phyloP scores from a whole-genome alignment of 2,113 vertebrate genomes.

The Entomyzon cyanotis region DNA sequence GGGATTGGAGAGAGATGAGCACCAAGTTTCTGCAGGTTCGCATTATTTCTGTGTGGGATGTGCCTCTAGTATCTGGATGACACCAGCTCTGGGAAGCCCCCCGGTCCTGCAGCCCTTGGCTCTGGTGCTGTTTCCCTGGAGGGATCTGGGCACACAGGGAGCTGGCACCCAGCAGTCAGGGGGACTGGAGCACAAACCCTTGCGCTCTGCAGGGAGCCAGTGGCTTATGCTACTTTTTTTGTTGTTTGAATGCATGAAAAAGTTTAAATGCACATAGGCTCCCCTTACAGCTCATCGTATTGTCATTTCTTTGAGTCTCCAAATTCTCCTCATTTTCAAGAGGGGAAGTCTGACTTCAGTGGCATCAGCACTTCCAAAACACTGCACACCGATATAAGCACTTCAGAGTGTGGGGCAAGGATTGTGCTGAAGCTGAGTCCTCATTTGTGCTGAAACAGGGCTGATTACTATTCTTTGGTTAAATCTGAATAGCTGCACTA shows the following conservation, averaged over 20 bases:
- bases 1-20: background rate
- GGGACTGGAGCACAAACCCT: background rate
- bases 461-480: background rate
- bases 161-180: background rate
- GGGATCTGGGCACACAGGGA: background rate
- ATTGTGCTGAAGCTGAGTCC: background rate
- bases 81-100: background rate
- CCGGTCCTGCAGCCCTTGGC: background rate
- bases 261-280: background rate
- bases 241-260: background rate
- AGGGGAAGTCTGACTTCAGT: background rate
- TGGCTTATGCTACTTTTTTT: background rate
- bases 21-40: background rate
- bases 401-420: background rate
- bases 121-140: background rate
- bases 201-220: background rate
- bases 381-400: background rate
- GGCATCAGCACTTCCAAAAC: background rate
- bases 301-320: background rate
- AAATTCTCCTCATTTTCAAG: background rate
- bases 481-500: background rate
- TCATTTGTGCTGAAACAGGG: background rate
- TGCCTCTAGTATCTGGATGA: background rate
- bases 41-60: background rate
- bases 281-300: background rate